phyloP scores from a whole-genome alignment of 2,113 vertebrate genomes.

The Pyxicephalus adspersus region DNA sequence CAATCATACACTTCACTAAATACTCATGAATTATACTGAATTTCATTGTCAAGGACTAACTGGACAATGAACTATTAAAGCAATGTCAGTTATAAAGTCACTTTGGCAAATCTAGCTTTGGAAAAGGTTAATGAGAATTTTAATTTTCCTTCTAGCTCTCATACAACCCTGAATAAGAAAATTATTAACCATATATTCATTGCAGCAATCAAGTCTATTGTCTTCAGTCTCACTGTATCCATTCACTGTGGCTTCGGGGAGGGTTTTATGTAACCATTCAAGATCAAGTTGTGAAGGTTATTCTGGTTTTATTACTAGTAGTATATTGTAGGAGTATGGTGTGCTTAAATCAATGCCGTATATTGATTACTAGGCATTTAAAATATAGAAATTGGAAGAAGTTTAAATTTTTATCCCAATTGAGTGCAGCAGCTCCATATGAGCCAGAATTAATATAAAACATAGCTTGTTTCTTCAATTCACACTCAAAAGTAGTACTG shows the following conservation, averaged over 20 bases:
- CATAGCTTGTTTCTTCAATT: too few relatives aligned
- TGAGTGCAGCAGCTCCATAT: too few relatives aligned
- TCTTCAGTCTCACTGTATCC: slow-evolving; percentile 1
- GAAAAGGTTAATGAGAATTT: slow-evolving; percentile 32
- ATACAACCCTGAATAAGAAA: background rate
- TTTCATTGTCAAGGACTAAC: too few relatives aligned
- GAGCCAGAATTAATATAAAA: too few relatives aligned
- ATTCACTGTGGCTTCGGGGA: slow-evolving; percentile 12
- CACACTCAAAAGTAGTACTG: too few relatives aligned
- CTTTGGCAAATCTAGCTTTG: slow-evolving; percentile 4
- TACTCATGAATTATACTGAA: too few relatives aligned
- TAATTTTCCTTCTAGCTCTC: slow-evolving; percentile 13
- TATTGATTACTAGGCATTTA: too few relatives aligned
- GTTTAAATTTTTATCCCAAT: too few relatives aligned
- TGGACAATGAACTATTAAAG: background rate
- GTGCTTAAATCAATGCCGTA: too few relatives aligned
- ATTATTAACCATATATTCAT: slow-evolving; percentile 32
- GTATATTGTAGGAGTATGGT: background rate
- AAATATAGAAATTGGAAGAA: too few relatives aligned
- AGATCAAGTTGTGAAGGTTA: slow-evolving; percentile 26
- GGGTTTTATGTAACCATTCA: slow-evolving; percentile 16
- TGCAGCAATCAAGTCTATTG: slow-evolving; percentile 30
- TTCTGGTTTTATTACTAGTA: background rate
- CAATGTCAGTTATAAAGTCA: slow-evolving; percentile 10
- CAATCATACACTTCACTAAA: too few relatives aligned